Conservation (phyloP, 2,113 vertebrate species). For the Epinephelus fuscoguttatus region DNA sequence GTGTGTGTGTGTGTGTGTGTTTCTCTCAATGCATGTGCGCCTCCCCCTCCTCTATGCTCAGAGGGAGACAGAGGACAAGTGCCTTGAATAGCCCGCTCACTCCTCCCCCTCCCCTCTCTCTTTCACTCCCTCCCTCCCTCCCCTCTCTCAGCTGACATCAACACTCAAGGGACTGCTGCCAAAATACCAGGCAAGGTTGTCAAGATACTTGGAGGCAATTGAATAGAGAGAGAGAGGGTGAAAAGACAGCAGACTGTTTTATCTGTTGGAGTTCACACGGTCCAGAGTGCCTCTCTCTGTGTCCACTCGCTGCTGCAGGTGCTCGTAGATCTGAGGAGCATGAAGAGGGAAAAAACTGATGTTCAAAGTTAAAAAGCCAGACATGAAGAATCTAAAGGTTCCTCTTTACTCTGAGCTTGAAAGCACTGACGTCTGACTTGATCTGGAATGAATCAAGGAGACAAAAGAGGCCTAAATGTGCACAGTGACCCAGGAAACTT, state of each 20-base stretch:
- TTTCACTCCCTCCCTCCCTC: slow-evolving; percentile 37
- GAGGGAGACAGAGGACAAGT: slow-evolving; percentile 86
- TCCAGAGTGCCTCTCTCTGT: slow-evolving; percentile 26
- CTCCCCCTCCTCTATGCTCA: slow-evolving; percentile 73
- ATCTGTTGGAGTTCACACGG: slow-evolving; percentile 60
- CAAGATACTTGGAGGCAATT: slow-evolving; percentile 81
- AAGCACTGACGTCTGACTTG: slow-evolving; percentile 41
- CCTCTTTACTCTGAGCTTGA: slow-evolving; percentile 4
- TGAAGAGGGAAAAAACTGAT: neutral
- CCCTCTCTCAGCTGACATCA: slow-evolving; percentile 86
- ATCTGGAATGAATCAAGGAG: slow-evolving; percentile 55
- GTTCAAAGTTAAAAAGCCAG: slow-evolving; percentile 14
- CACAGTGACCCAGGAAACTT: slow-evolving; percentile 69
- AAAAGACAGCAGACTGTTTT: slow-evolving; percentile 63
- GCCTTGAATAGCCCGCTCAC: slow-evolving; percentile 86
- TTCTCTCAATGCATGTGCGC: slow-evolving; percentile 71
- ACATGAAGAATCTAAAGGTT: neutral
- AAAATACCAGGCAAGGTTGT: slow-evolving; percentile 86
- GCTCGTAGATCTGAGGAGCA: slow-evolving; percentile 3
- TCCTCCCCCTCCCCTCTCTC: slow-evolving; percentile 72
- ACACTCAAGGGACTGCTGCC: slow-evolving; percentile 84
- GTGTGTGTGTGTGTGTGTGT: slow-evolving; percentile 56
- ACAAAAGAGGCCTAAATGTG: slow-evolving; percentile 58
- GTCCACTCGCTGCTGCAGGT: slow-evolving; percentile 45
- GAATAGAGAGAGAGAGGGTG: slow-evolving; percentile 68